A percentile compares a stretch with the other conserved stretches of the same genome.
phyloP scores from a whole-genome alignment of 2,888 invertebrate genomes.

The Synanthedon myopaeformis region DNA sequence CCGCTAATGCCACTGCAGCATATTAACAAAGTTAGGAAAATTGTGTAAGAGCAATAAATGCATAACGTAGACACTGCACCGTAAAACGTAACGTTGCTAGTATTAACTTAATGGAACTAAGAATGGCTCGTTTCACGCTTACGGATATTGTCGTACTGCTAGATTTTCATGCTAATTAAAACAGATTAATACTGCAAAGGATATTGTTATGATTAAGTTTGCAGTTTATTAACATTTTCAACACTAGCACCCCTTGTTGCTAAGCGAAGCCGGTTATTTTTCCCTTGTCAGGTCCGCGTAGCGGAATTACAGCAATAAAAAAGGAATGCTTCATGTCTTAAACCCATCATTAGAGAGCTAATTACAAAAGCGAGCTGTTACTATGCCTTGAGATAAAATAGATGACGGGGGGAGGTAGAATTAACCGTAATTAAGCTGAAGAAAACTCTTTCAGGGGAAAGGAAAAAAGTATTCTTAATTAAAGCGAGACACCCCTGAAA shows the following conservation, averaged over 20 bases:
- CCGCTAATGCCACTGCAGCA: neutral
- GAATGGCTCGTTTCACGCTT: slow-evolving; percentile 16
- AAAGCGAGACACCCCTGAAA: slow-evolving; percentile 39
- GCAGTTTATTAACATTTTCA: neutral
- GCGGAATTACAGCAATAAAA: slow-evolving; percentile 15
- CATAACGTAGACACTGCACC: slow-evolving; percentile 13
- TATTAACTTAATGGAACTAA: slow-evolving; percentile 25
- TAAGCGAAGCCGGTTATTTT: slow-evolving; percentile 1
- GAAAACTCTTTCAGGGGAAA: slow-evolving; percentile 40
- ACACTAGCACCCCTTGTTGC: too few species aligned
- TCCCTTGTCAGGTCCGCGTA: slow-evolving; percentile 8
- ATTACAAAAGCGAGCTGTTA: slow-evolving; percentile 31
- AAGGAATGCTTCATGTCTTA: slow-evolving; percentile 18
- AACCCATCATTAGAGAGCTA: slow-evolving; percentile 29
- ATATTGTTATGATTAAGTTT: neutral
- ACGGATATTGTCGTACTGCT: slow-evolving; percentile 8
- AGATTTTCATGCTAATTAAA: slow-evolving; percentile 12
- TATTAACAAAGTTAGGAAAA: slow-evolving; percentile 4
- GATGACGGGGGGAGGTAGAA: slow-evolving; percentile 35
- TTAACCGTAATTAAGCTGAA: slow-evolving; percentile 51
- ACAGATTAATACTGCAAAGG: slow-evolving; percentile 11
- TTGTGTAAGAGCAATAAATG: slow-evolving; percentile 18
- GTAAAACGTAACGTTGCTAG: slow-evolving; percentile 21
- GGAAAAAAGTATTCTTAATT: slow-evolving; percentile 50
- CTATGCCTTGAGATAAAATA: slow-evolving; percentile 31